These are phyloP conservation scores for Pyrgilauda ruficollis DNA, from an alignment of 2,113 vertebrate species.

Conservation along the genomic window DNA sequence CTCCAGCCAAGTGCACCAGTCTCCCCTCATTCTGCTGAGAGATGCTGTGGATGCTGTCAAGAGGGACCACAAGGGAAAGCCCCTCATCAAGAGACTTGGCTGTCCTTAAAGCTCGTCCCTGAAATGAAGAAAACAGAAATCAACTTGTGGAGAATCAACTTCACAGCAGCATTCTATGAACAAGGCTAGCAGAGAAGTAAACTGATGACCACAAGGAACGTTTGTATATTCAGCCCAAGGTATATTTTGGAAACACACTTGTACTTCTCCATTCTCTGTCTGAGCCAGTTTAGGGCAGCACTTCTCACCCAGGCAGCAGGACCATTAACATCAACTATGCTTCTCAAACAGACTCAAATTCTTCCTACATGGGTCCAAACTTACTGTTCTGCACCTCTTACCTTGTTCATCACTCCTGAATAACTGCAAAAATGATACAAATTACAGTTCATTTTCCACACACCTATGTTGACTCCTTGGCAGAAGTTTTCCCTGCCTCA, in stretches of 20 bases:
- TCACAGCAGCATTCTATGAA: neutral
- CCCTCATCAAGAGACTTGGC: slow-evolving; percentile 85
- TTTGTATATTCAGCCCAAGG: neutral
- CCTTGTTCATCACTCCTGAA: neutral
- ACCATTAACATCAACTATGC: neutral
- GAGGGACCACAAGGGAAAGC: slow-evolving; percentile 81
- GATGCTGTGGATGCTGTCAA: slow-evolving; percentile 72
- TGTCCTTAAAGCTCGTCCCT: slow-evolving; percentile 88
- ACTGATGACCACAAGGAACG: neutral
- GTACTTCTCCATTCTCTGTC: neutral
- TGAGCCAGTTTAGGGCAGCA: neutral
- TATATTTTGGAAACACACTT: neutral
- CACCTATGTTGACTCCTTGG: neutral
- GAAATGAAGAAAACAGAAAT: neutral
- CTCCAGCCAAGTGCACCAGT: slow-evolving; percentile 84
- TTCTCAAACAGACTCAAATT: neutral
- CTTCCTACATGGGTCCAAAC: neutral
- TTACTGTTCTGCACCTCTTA: neutral
- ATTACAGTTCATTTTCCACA: neutral
- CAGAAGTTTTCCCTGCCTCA: neutral
- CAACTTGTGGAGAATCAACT: neutral
- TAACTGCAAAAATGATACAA: neutral
- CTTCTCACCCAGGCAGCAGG: neutral
- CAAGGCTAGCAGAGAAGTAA: neutral
- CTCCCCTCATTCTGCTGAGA: slow-evolving; percentile 82